Evolutionary conservation across 1,140 invertebrate genomes (phyloP).

Genomic region (Nebria ingens): DNA sequence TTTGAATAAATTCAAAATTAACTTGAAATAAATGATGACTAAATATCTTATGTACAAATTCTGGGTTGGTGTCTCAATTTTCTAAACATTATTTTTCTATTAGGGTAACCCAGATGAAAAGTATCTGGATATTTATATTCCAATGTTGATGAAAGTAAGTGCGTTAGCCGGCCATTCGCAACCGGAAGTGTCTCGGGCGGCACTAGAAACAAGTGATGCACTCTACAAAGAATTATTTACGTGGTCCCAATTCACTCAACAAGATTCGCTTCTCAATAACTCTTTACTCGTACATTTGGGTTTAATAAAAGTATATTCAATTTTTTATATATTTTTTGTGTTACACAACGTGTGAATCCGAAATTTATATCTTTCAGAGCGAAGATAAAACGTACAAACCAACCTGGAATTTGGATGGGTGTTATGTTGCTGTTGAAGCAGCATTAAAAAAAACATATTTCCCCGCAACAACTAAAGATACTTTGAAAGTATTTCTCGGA

Average conservation of each 20-base stretch:
- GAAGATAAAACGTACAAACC: constrained; percentile 47
- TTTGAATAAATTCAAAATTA: too few species aligned
- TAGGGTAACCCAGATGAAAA: constrained; percentile 31
- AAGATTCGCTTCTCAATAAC: constrained; percentile 48
- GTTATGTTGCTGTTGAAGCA: constrained; percentile 45
- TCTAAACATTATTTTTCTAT: constrained; percentile 14
- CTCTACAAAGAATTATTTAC: constrained; percentile 49
- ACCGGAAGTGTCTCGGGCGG: constrained; percentile 40
- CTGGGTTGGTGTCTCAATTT: too few species aligned
- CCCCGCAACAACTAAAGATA: constrained; percentile 40
- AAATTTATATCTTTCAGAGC: constrained; percentile 32
- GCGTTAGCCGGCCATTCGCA: constrained; percentile 41
- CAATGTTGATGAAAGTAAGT: constrained; percentile 48
- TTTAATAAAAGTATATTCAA: constrained; percentile 56
- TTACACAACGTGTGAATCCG: constrained; percentile 14
- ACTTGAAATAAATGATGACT: constrained; percentile 10
- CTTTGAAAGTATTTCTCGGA: constrained; percentile 44
- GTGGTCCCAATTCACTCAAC: constrained; percentile 39
- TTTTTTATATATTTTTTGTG: constrained; percentile 14
- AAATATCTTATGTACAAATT: too few species aligned
- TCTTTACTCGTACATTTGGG: constrained; percentile 54
- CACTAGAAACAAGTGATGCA: constrained; percentile 40
- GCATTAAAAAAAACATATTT: constrained; percentile 41
- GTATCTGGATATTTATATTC: constrained; percentile 37
- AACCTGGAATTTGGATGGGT: constrained; percentile 47